These are phyloP conservation scores for Heliconius congener DNA, from an alignment of 1,140 invertebrate species.

Conservation along the genomic window DNA sequence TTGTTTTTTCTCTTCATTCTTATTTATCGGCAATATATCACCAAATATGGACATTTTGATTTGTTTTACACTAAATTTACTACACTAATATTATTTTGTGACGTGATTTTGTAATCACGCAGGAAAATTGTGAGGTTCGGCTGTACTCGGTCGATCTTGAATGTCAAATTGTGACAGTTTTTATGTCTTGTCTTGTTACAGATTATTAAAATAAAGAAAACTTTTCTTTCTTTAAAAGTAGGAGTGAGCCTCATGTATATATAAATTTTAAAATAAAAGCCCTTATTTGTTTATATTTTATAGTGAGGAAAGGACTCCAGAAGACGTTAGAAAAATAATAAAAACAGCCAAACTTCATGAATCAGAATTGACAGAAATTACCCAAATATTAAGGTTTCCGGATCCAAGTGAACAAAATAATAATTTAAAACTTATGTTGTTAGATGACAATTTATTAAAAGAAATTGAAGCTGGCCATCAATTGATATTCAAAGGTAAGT, in stretches of 20 bases:
- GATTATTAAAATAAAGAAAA: neutral
- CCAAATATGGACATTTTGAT: constrained; percentile 73
- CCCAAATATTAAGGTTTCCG: constrained; percentile 85
- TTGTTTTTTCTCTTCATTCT: constrained; percentile 66
- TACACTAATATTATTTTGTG: constrained; percentile 56
- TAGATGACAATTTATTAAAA: constrained; percentile 85
- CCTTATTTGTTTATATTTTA: neutral
- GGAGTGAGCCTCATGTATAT: too few species aligned
- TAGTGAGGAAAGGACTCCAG: constrained; percentile 79
- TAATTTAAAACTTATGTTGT: constrained; percentile 84
- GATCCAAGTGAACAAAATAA: constrained; percentile 69
- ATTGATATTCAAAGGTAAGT: constrained; percentile 81
- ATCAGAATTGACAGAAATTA: constrained; percentile 83
- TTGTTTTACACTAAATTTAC: constrained; percentile 57
- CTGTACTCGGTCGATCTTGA: neutral
- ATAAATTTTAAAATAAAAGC: neutral
- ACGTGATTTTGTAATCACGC: constrained; percentile 54
- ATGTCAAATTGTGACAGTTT: constrained; percentile 24
- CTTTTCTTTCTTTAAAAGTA: neutral
- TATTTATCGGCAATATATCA: constrained; percentile 69
- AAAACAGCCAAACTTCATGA: constrained; percentile 86
- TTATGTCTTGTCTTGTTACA: neutral
- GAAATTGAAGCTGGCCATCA: constrained; percentile 83
- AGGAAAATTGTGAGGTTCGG: constrained; percentile 54
- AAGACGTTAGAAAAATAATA: constrained; percentile 84